A percentile compares a stretch with the other conserved stretches of the same genome.
Conservation (phyloP, 2,113 vertebrate species). For the Campylorhamphus procurvoides region DNA sequence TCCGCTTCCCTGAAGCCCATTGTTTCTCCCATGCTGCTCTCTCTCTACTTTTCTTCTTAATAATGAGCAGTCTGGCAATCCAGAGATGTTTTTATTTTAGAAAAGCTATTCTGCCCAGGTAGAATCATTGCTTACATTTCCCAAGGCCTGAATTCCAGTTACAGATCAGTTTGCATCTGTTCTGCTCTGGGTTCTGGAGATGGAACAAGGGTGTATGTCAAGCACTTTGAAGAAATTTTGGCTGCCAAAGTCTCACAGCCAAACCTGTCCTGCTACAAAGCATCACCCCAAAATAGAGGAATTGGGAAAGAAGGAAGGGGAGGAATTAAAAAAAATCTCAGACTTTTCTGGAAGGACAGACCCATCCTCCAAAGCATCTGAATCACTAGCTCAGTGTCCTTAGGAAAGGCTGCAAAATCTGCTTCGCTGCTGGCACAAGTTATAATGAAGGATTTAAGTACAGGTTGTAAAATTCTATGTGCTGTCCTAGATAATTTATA, state of each 20-base stretch:
- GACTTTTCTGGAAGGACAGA: background rate
- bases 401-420: background rate
- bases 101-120: background rate
- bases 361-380: background rate
- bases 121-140: background rate
- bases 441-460: constrained; percentile 50
- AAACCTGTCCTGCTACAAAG: background rate
- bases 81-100: background rate
- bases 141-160: background rate
- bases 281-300: background rate
- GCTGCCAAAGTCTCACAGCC: background rate
- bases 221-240: background rate
- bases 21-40: background rate
- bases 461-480: constrained; percentile 42
- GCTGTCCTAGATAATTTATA: constrained; percentile 48
- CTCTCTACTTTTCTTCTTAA: background rate
- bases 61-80: background rate
- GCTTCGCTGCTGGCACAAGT: constrained; percentile 11
- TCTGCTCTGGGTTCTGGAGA: background rate
- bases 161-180: background rate
- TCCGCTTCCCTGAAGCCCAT: background rate
- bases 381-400: background rate
- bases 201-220: background rate
- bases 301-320: background rate
- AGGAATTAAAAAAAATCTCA: no score